Conservation (phyloP, 2,888 invertebrate species). For the Aphrophora alni region DNA sequence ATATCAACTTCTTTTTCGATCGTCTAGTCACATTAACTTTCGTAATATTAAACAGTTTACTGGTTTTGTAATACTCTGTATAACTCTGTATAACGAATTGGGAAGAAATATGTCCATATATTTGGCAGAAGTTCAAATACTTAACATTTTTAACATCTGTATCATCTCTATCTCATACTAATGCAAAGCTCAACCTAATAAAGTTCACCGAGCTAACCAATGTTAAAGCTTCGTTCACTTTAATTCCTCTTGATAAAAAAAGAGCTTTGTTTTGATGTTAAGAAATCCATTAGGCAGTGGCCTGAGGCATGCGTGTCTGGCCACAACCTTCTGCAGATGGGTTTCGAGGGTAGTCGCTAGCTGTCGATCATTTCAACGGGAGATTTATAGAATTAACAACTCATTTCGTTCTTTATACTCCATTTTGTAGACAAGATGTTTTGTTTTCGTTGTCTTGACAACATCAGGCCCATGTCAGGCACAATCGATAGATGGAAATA, state of each 20-base stretch:
- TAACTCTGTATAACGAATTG: too few relatives aligned
- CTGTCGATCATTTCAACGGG: constrained; percentile 6
- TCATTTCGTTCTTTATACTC: not conserved
- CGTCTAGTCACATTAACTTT: too few relatives aligned
- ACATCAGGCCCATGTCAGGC: not conserved
- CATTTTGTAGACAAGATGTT: constrained; percentile 1
- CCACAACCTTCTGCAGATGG: not conserved
- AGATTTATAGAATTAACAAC: constrained; percentile 9
- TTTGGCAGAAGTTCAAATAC: too few relatives aligned
- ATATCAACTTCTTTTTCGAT: too few relatives aligned
- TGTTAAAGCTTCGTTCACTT: not conserved
- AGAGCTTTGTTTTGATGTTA: not conserved
- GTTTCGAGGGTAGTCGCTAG: not conserved
- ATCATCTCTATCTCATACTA: too few relatives aligned
- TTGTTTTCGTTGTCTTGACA: not conserved
- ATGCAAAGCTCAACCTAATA: too few relatives aligned
- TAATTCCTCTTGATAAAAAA: not conserved
- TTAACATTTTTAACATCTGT: too few relatives aligned
- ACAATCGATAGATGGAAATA: not conserved
- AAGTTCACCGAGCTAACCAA: too few relatives aligned
- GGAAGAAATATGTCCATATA: too few relatives aligned
- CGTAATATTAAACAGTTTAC: too few relatives aligned
- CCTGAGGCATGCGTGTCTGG: not conserved
- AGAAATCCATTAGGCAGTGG: not conserved
- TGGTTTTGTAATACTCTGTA: too few relatives aligned